Conservation (phyloP, 23 tunicate genomes). For the Trididemnum nubilum region DNA sequence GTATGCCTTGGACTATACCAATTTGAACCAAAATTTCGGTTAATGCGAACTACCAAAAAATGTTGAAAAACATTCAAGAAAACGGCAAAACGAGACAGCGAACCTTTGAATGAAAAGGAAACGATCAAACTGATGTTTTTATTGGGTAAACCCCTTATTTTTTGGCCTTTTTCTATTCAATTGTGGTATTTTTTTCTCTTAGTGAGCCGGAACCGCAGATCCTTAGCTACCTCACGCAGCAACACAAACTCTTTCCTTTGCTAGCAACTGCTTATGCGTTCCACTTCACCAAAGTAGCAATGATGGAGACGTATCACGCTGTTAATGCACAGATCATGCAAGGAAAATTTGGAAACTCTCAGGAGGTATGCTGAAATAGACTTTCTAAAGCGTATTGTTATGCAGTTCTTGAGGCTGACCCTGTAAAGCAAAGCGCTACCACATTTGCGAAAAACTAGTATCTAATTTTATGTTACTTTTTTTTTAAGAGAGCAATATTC, state of each 20-base stretch:
- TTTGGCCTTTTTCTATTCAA: too few species aligned
- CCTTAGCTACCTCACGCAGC: constrained; percentile 67
- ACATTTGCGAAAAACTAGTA: too few species aligned
- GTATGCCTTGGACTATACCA: neutral
- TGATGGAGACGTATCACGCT: constrained; percentile 48
- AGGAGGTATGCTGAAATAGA: constrained; percentile 46
- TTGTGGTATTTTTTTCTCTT: neutral
- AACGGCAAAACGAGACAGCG: too few species aligned
- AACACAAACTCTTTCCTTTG: constrained; percentile 69
- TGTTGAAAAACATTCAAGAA: too few species aligned
- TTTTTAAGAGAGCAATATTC: too few species aligned
- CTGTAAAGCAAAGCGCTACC: too few species aligned
- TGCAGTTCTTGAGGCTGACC: neutral
- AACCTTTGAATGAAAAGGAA: too few species aligned
- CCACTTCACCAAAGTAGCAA: constrained; percentile 48
- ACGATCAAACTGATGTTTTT: too few species aligned
- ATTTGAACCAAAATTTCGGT: too few species aligned
- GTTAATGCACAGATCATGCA: constrained; percentile 43
- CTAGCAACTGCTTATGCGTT: constrained; percentile 73
- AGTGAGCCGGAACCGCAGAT: constrained; percentile 89
- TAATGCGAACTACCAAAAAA: too few species aligned
- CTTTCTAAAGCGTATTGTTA: neutral
- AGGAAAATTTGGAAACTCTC: constrained; percentile 45
- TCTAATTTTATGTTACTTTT: too few species aligned
- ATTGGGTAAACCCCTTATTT: too few species aligned